These are phyloP conservation scores for Cyphomyrus plagiostoma DNA, from an alignment of 2,113 vertebrate genomes.

Conservation along the genomic window DNA sequence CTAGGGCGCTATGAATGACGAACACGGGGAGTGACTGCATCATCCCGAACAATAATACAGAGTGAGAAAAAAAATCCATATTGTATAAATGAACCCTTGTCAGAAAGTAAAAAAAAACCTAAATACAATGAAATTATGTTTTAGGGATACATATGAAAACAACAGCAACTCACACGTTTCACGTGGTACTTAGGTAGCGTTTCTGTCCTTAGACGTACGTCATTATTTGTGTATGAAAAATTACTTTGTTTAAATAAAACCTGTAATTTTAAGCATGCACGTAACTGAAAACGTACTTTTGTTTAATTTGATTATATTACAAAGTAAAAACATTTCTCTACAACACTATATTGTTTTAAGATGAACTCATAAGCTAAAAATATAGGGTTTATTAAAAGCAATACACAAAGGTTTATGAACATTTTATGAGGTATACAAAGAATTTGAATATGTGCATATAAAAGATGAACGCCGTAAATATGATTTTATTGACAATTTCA, in stretches of 20 bases:
- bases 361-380: not conserved
- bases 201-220: not conserved
- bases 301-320: not conserved
- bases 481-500: not conserved
- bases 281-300: not conserved
- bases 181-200: not conserved
- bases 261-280: not conserved
- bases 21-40: conserved; percentile 23
- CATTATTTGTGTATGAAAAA: not conserved
- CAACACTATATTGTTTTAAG: not conserved
- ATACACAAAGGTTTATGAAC: not conserved
- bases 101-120: not conserved
- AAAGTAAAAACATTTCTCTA: not conserved
- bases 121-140: not conserved
- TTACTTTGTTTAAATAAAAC: not conserved
- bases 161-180: not conserved
- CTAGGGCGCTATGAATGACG: conserved; percentile 49
- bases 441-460: not conserved
- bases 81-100: conserved; percentile 29
- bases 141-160: not conserved
- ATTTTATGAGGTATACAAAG: not conserved
- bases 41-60: not conserved
- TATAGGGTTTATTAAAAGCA: not conserved
- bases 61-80: conserved; percentile 2
- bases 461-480: not conserved